These are phyloP conservation scores for Eulithis prunata DNA, from an alignment of 2,888 invertebrate species.

Conservation along the genomic window DNA sequence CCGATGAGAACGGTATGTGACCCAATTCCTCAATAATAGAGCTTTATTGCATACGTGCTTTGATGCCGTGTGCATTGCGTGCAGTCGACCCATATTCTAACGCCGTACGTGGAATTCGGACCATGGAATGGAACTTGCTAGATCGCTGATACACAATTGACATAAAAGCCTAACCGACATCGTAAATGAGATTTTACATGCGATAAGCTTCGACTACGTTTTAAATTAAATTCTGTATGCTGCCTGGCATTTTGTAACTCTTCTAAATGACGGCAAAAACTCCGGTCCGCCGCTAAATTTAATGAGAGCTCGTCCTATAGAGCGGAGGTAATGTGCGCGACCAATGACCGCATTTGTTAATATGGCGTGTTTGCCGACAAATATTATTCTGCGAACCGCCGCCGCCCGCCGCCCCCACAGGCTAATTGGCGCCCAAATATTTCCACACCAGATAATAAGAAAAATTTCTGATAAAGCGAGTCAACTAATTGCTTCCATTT, in stretches of 20 bases:
- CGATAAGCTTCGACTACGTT: background rate
- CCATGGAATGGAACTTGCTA: background rate
- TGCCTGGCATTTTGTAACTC: background rate
- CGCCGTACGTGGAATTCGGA: background rate
- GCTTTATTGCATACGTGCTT: conserved; percentile 19
- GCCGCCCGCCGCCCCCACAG: background rate
- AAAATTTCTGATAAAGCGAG: conserved; percentile 25
- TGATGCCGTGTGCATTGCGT: conserved; percentile 8
- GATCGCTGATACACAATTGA: background rate
- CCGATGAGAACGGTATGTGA: conserved; percentile 8
- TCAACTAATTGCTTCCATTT: conserved; percentile 26
- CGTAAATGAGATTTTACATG: background rate
- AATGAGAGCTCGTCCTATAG: conserved; percentile 14
- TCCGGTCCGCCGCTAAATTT: conserved; percentile 13
- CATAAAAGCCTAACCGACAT: background rate
- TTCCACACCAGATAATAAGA: conserved; percentile 19
- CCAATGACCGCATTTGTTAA: conserved; percentile 9
- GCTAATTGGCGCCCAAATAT: conserved; percentile 25
- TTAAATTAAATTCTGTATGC: conserved; percentile 1
- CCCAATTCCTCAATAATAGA: conserved; percentile 17
- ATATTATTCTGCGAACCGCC: conserved; percentile 13
- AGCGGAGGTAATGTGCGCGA: conserved; percentile 10
- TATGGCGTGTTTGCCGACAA: conserved; percentile 9
- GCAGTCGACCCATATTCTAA: conserved; percentile 1
- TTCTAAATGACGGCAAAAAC: conserved; percentile 11